A percentile compares a stretch with the other conserved stretches of the same genome.
Conservation (phyloP, 1,140 invertebrate genomes). For the Episyrphus balteatus region DNA sequence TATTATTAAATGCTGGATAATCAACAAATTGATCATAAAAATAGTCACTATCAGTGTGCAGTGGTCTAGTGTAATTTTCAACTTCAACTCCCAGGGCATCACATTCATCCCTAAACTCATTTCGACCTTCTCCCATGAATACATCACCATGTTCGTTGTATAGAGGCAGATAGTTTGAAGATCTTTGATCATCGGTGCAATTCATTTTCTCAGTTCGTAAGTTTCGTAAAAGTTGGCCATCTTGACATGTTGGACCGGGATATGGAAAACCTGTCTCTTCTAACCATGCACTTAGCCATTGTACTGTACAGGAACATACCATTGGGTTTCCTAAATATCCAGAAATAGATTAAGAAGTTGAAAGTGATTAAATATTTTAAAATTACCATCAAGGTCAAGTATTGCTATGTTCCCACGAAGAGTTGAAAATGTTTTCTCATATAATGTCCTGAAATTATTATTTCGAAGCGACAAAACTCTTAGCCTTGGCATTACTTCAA, state of each 20-base stretch:
- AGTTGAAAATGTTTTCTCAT: slow-evolving; percentile 62
- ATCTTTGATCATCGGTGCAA: slow-evolving; percentile 37
- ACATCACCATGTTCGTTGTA: slow-evolving; percentile 35
- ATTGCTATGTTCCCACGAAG: slow-evolving; percentile 68
- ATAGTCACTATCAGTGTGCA: slow-evolving; percentile 61
- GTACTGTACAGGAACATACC: slow-evolving; percentile 63
- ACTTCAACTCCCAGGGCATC: slow-evolving; percentile 25
- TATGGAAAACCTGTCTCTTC: slow-evolving; percentile 52
- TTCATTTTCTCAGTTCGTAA: slow-evolving; percentile 55
- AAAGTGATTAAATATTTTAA: background rate
- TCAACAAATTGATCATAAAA: slow-evolving; percentile 73
- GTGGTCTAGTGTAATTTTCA: slow-evolving; percentile 38
- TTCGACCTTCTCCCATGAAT: slow-evolving; percentile 26
- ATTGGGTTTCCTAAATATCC: slow-evolving; percentile 59
- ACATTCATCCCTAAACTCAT: slow-evolving; percentile 34
- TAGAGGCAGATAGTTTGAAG: slow-evolving; percentile 24
- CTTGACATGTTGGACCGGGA: slow-evolving; percentile 57
- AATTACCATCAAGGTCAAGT: slow-evolving; percentile 72
- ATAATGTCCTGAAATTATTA: slow-evolving; percentile 63
- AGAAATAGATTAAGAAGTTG: background rate
- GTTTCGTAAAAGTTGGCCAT: slow-evolving; percentile 59
- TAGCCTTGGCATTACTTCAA: slow-evolving; percentile 68
- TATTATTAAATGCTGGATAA: slow-evolving; percentile 50
- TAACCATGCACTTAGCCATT: slow-evolving; percentile 73
- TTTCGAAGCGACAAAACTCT: slow-evolving; percentile 66